A percentile compares a stretch with the other conserved stretches of the same genome.
phyloP scores from a whole-genome alignment of 2,113 vertebrate species.

The Spilogale gracilis region DNA sequence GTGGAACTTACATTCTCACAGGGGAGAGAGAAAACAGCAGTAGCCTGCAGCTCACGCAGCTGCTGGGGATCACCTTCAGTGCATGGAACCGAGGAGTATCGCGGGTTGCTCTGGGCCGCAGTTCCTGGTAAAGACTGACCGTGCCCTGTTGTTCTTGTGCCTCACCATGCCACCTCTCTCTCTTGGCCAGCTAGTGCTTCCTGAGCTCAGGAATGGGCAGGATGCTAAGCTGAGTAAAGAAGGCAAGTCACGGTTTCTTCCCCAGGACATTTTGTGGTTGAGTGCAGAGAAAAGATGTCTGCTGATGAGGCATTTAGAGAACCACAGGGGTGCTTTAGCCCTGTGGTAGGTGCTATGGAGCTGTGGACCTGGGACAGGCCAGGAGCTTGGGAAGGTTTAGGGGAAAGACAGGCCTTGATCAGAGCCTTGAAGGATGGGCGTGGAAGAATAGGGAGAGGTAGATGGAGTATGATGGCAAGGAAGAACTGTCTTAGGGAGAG shows the following conservation, averaged over 20 bases:
- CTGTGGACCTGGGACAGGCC: not conserved
- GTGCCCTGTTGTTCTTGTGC: not conserved
- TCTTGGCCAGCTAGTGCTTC: not conserved
- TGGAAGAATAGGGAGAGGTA: not conserved
- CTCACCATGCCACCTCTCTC: not conserved
- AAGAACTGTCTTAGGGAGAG: not conserved
- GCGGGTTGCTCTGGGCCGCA: not conserved
- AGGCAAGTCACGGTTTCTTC: not conserved
- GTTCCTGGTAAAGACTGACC: slow-evolving; percentile 12
- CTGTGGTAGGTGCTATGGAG: not conserved
- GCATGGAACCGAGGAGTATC: not conserved
- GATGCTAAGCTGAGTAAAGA: not conserved
- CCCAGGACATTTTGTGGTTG: not conserved
- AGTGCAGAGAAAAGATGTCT: slow-evolving; percentile 14
- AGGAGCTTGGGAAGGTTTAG: not conserved
- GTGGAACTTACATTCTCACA: not conserved
- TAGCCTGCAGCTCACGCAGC: not conserved
- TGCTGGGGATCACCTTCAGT: not conserved
- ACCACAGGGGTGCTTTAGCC: not conserved
- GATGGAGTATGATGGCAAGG: not conserved
- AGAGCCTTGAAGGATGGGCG: not conserved
- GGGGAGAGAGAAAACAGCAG: not conserved
- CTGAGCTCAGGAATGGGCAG: not conserved
- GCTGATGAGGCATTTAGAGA: not conserved
- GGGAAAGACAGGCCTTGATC: not conserved